Evolutionary conservation across 30 jellyfish, hydroid and myxozoan species (phyloP).

Genomic region (Aurelia coerulea): DNA sequence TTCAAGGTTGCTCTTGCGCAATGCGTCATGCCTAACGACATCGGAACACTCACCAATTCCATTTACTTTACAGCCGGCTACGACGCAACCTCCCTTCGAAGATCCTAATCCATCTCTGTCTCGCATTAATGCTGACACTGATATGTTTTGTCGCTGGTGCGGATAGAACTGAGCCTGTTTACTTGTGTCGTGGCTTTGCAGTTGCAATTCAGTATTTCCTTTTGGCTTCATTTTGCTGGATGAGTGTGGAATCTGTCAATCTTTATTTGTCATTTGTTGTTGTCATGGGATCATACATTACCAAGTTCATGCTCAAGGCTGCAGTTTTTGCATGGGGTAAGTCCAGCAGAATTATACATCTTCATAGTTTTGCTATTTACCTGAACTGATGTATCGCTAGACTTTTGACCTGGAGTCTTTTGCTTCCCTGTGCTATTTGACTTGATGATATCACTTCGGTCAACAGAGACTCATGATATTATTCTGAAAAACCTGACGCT

Average conservation of each 20-base stretch:
- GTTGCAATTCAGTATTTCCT: constrained; percentile 49
- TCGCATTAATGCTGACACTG: constrained; percentile 54
- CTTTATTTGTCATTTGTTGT: constrained; percentile 50
- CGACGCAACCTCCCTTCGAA: constrained; percentile 61
- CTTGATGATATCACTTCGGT: no score
- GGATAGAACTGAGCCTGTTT: constrained; percentile 28
- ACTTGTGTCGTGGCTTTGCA: constrained; percentile 54
- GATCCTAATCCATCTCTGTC: constrained; percentile 51
- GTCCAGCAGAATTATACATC: background rate
- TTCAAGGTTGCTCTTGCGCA: no score
- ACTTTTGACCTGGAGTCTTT: no score
- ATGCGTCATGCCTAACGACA: no score
- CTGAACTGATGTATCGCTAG: no score
- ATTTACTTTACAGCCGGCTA: constrained; percentile 30
- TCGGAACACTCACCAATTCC: no score
- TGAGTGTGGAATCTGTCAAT: constrained; percentile 53
- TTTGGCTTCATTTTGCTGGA: constrained; percentile 57
- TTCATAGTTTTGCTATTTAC: no score
- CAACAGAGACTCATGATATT: no score
- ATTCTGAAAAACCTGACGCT: no score
- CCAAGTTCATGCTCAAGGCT: constrained; percentile 54
- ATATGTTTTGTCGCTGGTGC: constrained; percentile 59
- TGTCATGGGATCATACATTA: constrained; percentile 47
- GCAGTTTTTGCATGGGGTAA: constrained; percentile 73
- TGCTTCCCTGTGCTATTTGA: no score